These are phyloP conservation scores for Nephotettix cincticeps DNA, from an alignment of 1,140 invertebrate species.

Conservation along the genomic window DNA sequence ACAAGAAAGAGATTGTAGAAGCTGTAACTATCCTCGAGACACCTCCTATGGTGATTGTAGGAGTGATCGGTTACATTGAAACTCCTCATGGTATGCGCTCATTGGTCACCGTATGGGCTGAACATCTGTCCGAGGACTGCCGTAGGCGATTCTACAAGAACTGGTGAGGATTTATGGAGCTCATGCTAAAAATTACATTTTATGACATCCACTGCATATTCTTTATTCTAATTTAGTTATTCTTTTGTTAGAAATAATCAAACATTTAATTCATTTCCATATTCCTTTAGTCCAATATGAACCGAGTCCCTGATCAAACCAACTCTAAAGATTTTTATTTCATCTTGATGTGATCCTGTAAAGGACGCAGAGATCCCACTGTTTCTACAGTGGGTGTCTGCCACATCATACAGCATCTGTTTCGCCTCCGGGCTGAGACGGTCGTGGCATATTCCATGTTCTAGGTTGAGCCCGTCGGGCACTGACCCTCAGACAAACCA, in stretches of 20 bases:
- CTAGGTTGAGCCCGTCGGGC: constrained; percentile 65
- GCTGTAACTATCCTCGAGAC: constrained; percentile 97
- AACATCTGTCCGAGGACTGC: constrained; percentile 98
- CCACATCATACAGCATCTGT: constrained; percentile 59
- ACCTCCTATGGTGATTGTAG: constrained; percentile 97
- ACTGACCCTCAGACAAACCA: constrained; percentile 68
- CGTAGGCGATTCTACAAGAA: constrained; percentile 99
- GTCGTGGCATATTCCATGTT: constrained; percentile 66
- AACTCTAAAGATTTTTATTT: too few species aligned
- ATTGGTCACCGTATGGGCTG: constrained; percentile 96
- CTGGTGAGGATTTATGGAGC: too few species aligned
- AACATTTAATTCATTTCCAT: too few species aligned
- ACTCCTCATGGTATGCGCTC: constrained; percentile 95
- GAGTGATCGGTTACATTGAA: constrained; percentile 97
- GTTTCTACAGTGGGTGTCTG: constrained; percentile 37
- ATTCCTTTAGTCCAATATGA: too few species aligned
- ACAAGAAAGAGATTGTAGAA: constrained; percentile 99
- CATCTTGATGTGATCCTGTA: background rate
- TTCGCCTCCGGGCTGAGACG: constrained; percentile 54
- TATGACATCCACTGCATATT: too few species aligned
- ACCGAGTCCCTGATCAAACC: too few species aligned
- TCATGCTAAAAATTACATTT: too few species aligned
- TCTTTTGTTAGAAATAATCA: too few species aligned
- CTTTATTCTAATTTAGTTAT: too few species aligned
- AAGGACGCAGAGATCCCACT: background rate